phyloP scores from a whole-genome alignment of 2,797 vertebrate genomes.

The Catharus ustulatus region DNA sequence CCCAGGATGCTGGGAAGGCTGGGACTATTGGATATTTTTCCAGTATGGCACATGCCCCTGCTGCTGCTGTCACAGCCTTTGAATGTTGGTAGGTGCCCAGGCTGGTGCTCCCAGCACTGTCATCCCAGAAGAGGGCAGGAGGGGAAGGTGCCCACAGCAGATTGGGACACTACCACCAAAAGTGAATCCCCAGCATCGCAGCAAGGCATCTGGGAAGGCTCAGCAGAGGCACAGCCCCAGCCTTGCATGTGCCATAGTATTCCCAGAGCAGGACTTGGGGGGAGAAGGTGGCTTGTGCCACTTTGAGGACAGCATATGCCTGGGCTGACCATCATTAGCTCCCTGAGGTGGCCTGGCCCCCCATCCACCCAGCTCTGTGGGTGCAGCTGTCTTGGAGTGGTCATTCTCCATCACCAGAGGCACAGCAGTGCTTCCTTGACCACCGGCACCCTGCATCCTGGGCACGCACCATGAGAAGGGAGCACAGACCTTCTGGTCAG shows the following conservation, averaged over 20 bases:
- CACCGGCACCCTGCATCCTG: slow-evolving; percentile 89
- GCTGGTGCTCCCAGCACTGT: neutral
- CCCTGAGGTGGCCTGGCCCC: accelerated
- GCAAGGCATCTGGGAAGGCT: neutral
- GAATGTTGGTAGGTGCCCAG: neutral
- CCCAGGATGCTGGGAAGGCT: neutral
- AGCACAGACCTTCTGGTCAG: slow-evolving; percentile 95
- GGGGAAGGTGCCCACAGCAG: neutral
- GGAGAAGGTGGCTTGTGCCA: neutral
- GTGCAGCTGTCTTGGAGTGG: neutral
- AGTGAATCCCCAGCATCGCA: neutral
- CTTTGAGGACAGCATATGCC: neutral
- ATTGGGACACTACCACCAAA: neutral
- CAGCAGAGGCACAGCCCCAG: accelerated
- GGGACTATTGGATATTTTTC: neutral
- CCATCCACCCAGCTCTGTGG: neutral
- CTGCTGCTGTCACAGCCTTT: neutral
- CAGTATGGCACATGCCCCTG: accelerated
- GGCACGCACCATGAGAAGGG: slow-evolving; percentile 98
- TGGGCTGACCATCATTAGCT: neutral
- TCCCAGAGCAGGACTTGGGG: neutral
- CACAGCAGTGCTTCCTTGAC: slow-evolving; percentile 70
- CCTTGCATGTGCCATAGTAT: accelerated
- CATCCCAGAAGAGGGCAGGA: neutral
- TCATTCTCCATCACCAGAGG: accelerated